Evolutionary conservation across 2,888 invertebrate species (phyloP), one percentile per base, ranked within the genome.

Genomic region (Orchesellides sinensis): DNA sequence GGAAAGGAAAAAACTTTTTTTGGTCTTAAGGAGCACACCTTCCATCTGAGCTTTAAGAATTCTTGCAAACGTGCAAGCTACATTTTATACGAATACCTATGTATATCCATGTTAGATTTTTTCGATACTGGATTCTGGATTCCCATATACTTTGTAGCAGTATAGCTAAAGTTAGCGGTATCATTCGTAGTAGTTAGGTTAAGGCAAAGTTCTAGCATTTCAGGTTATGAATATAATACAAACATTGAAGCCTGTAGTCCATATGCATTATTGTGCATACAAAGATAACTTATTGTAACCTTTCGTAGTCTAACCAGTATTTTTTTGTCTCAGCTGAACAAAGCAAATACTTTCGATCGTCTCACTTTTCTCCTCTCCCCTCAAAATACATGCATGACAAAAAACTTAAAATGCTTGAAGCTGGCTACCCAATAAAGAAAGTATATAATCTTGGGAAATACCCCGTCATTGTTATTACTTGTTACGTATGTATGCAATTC

Each of bases 401-500:
- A n/a, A 52, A 21, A 12, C 52, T 52, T 52, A 21, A 47, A 47
- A 27, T 21, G 23, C n/a, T 61, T 66, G 66, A 27, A 25, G 40
- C 35, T 66, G 66, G 27, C 40, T 72, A 25, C 27, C 45, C 70
- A 59, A 59, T 72, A 72, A 72, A 59, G 45, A 59, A 56, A 56
- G 68, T 68, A 17, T 68, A 45, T 47, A 68, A 77, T 68, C 56
- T 77, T 77, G 68, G 77, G 61, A 49, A 54, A 32, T 59, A 27
- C 68, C 77, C 40, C 56, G 77, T 77, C 77, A 69, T 77, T 68
- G 61, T 68, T 77, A 77, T 69, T 77, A 69, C 49, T 29, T 45
- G 49, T 47, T 49, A 49, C 73, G 40, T 66, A 65, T 47, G 59
- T 21, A 49, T 59, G 40, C 10, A 54, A 47, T 68, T 32, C 69